Evolutionary conservation across 2,888 invertebrate genomes (phyloP).

Genomic region (Mylabris sibirica): DNA sequence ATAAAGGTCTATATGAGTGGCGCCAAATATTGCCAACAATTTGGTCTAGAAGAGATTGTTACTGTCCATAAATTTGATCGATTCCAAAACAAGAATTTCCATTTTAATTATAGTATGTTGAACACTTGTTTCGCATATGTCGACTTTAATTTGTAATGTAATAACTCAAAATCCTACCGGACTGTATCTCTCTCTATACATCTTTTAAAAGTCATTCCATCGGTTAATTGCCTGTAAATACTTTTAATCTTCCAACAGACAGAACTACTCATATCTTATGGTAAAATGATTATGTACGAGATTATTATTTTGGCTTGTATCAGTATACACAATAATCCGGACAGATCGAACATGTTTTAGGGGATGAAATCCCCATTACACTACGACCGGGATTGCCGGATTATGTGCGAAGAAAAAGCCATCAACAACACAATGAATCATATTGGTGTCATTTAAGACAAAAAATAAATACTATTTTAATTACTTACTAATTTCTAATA

Average conservation of each 20-base stretch:
- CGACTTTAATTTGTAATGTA: slow-evolving; percentile 28
- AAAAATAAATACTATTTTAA: neutral
- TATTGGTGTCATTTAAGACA: neutral
- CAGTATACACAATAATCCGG: slow-evolving; percentile 28
- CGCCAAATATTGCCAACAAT: slow-evolving; percentile 13
- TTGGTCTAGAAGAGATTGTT: slow-evolving; percentile 15
- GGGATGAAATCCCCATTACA: slow-evolving; percentile 24
- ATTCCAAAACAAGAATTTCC: slow-evolving; percentile 3
- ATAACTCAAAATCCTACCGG: slow-evolving; percentile 33
- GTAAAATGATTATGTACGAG: slow-evolving; percentile 32
- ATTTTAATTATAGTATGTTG: slow-evolving; percentile 9
- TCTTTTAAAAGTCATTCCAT: slow-evolving; percentile 34
- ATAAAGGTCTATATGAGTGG: slow-evolving; percentile 4
- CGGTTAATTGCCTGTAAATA: slow-evolving; percentile 44
- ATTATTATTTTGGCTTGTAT: slow-evolving; percentile 36
- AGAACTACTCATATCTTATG: slow-evolving; percentile 26
- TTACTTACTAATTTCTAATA: neutral
- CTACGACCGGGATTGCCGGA: slow-evolving; percentile 21
- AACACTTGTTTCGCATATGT: slow-evolving; percentile 35
- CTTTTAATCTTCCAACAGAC: slow-evolving; percentile 32
- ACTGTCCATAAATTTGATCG: slow-evolving; percentile 20
- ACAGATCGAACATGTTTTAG: slow-evolving; percentile 23
- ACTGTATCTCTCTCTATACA: slow-evolving; percentile 15
- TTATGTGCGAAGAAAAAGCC: slow-evolving; percentile 3
- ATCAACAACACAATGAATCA: neutral